Evolutionary conservation across 2,888 invertebrate genomes (phyloP).

Genomic region (Meiosimyza platycephala): DNA sequence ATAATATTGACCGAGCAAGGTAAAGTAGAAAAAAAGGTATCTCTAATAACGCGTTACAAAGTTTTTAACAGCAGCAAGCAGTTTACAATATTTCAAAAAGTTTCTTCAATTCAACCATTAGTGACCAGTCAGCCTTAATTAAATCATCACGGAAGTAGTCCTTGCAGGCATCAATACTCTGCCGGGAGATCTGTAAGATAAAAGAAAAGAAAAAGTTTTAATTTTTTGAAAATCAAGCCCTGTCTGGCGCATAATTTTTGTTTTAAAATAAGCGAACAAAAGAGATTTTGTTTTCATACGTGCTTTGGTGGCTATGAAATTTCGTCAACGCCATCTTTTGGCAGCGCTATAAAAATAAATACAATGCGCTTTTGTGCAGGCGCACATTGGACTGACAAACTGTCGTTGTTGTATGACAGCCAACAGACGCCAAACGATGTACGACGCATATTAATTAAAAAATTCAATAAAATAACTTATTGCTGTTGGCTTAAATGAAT

Average conservation of each 20-base stretch:
- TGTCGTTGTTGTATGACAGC: slow-evolving; percentile 9
- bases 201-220: background rate
- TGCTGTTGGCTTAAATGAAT: background rate
- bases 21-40: no score
- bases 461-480: slow-evolving; percentile 43
- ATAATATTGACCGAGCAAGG: no score
- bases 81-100: slow-evolving; percentile 91
- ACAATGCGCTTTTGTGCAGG: background rate
- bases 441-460: slow-evolving; percentile 50
- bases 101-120: slow-evolving; percentile 99
- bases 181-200: slow-evolving; percentile 86
- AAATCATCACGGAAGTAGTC: slow-evolving; percentile 99
- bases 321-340: background rate
- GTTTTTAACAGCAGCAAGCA: slow-evolving; percentile 2
- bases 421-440: slow-evolving; percentile 38
- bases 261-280: background rate
- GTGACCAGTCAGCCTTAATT: slow-evolving; percentile 95
- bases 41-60: no score
- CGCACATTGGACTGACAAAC: background rate
- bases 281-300: slow-evolving; percentile 41
- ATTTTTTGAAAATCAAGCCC: no score
- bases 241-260: no score
- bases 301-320: slow-evolving; percentile 27
- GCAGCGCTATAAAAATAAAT: slow-evolving; percentile 1
- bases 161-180: slow-evolving; percentile 99